Evolutionary conservation across 2,113 vertebrate genomes (phyloP), one percentile per base, ranked within the genome.

Genomic region (Amphilophus citrinellus): DNA sequence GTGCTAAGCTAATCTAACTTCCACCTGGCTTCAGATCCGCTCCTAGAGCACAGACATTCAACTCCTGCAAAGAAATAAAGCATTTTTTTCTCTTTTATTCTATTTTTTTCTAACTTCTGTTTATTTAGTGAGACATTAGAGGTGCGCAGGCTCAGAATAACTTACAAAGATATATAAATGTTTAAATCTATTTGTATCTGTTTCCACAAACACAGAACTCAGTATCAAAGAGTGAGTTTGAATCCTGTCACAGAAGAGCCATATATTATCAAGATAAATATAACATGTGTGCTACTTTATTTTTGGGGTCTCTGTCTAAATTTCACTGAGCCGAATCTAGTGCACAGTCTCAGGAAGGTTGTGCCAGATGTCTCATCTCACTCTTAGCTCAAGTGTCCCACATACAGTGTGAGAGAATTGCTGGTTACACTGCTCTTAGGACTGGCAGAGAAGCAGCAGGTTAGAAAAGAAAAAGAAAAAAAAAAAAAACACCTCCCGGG

Each of bases 351-450:
- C 76, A 22, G 30, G 68, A 85, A 90, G 87, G 87, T 87, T 91
- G 85, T 82, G 91, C 84, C 90, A 91, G 89, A 90, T 84, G 87
- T 86, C 77, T 92, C 30, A 63, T 90, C 88, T 92, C 84, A 85
- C 91, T 92, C 90, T 85, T 68, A 84, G 86, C 93, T 92, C 84
- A 89, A 92, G 93, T 94, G 90, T 92, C 94, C 93, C 95, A 94
- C 93, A 93, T 91, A 94, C 90, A 86, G 93, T 84, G 89, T 82
- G 78, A 86, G 81, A 87, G 94, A 90, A 92, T 91, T 91, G 89
- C 83, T 88, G 89, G 93, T 90, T 91, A 76, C 82, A 84, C 79
- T 79, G 87, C 92, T 93, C 91, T 91, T 89, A 91, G 86, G 87
- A 89, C 87, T 66, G 83, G 89, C 84, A 82, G 90, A 86, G 90